Percentiles rank a stretch among this genome's conserved stretches.
These are phyloP conservation scores for Anastatus disparis DNA, from an alignment of 1,140 invertebrate species.

Conservation along the genomic window DNA sequence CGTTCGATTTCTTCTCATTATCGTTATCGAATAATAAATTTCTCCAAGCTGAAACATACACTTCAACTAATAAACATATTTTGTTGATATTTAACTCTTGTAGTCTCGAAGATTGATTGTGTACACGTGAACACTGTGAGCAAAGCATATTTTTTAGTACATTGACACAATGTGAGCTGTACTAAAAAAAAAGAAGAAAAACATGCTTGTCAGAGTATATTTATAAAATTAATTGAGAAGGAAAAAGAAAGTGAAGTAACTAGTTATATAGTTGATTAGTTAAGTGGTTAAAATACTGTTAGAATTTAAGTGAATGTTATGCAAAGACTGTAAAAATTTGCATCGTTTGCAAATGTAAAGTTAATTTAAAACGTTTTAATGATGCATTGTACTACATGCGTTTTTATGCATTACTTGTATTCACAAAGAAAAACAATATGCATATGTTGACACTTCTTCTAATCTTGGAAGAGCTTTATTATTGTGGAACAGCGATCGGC, in stretches of 20 bases:
- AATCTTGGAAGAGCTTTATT: constrained; percentile 3
- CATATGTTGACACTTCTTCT: not conserved
- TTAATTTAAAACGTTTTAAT: constrained; percentile 6
- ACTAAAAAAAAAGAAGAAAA: not conserved
- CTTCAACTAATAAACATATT: not conserved
- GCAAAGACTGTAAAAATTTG: constrained; percentile 13
- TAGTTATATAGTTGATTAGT: constrained; percentile 11
- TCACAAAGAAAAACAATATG: not conserved
- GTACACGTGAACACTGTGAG: not conserved
- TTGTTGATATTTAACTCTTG: not conserved
- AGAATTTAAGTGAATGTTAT: constrained; percentile 6
- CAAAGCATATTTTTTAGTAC: constrained; percentile 10
- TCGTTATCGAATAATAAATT: not conserved
- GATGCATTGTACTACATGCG: not conserved
- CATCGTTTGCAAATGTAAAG: not conserved
- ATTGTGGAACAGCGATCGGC: not conserved
- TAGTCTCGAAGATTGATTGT: not conserved
- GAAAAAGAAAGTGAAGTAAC: not conserved
- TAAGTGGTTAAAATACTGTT: not conserved
- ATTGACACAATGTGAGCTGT: not conserved
- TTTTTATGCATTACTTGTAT: constrained; percentile 5
- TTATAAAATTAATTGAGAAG: not conserved
- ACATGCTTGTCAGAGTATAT: not conserved
- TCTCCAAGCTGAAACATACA: constrained; percentile 1
- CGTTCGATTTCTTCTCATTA: not conserved